Conservation (phyloP, 1,140 invertebrate genomes). For the Pollicipes pollicipes region DNA sequence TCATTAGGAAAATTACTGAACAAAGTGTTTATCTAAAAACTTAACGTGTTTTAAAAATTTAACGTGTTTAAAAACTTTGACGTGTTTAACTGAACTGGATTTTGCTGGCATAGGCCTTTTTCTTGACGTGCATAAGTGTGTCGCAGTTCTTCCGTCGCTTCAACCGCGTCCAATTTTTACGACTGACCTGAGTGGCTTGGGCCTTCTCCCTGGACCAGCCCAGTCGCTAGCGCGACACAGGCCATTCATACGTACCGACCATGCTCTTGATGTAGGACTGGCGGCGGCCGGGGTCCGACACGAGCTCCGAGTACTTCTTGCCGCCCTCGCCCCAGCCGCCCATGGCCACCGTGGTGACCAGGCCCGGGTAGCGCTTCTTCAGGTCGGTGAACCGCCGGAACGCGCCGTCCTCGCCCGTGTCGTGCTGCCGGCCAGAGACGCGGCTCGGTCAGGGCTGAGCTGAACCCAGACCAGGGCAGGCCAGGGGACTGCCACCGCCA, state of each 20-base stretch:
- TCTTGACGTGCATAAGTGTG: too few species aligned
- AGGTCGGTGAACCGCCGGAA: slow-evolving; percentile 65
- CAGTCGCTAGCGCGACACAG: too few species aligned
- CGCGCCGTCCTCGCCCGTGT: slow-evolving; percentile 30
- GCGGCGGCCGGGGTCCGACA: slow-evolving; percentile 30
- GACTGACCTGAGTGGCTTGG: too few species aligned
- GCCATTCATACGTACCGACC: slow-evolving; percentile 18
- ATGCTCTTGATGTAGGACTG: slow-evolving; percentile 21
- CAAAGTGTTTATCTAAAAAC: not conserved
- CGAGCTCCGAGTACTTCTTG: slow-evolving; percentile 37
- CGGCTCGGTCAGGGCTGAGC: too few species aligned
- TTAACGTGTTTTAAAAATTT: slow-evolving; percentile 1
- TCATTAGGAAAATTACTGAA: not conserved
- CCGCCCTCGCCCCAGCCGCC: slow-evolving; percentile 31
- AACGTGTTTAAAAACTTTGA: not conserved
- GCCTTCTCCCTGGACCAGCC: too few species aligned
- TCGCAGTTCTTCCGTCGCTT: too few species aligned
- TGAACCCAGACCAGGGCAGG: too few species aligned
- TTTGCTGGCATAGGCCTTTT: too few species aligned
- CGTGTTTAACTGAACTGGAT: not conserved
- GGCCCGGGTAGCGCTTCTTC: slow-evolving; percentile 44
- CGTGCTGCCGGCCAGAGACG: not conserved
- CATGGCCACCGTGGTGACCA: slow-evolving; percentile 43
- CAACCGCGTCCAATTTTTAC: too few species aligned
- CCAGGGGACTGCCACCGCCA: too few species aligned